These are phyloP conservation scores for Mus minutoides DNA, from an alignment of 2,797 vertebrate species.

Conservation along the genomic window DNA sequence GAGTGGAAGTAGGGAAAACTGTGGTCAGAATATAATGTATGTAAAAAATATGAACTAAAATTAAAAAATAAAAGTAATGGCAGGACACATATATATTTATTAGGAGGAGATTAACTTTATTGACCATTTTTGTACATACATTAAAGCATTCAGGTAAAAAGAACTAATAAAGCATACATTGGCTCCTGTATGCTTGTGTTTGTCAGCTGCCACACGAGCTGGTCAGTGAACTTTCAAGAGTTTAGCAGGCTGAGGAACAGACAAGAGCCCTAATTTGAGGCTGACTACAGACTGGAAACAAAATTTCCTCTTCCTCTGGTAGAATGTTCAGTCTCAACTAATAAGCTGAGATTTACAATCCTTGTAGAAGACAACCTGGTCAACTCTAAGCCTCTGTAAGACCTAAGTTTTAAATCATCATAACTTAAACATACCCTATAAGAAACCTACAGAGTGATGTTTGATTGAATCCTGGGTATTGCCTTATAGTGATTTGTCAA, in stretches of 20 bases:
- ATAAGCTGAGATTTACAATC: neutral
- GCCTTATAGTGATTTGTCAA: neutral
- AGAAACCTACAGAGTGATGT: neutral
- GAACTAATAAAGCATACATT: neutral
- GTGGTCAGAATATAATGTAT: neutral
- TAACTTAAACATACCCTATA: slow-evolving; percentile 26
- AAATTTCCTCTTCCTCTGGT: neutral
- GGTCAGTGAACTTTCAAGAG: neutral
- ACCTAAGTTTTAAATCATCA: neutral
- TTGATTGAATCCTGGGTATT: neutral
- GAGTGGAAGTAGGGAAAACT: neutral
- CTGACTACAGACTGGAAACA: neutral
- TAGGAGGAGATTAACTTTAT: neutral
- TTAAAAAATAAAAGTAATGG: neutral
- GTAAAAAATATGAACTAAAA: neutral
- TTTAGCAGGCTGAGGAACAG: neutral
- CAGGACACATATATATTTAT: neutral
- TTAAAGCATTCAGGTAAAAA: neutral
- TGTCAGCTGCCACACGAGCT: neutral
- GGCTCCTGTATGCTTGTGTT: neutral
- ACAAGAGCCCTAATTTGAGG: neutral
- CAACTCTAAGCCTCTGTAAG: neutral
- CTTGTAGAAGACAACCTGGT: neutral
- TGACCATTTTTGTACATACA: neutral
- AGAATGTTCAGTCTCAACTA: neutral